Evolutionary conservation across 2,113 vertebrate genomes (phyloP).

Genomic region (Holacanthus passer): DNA sequence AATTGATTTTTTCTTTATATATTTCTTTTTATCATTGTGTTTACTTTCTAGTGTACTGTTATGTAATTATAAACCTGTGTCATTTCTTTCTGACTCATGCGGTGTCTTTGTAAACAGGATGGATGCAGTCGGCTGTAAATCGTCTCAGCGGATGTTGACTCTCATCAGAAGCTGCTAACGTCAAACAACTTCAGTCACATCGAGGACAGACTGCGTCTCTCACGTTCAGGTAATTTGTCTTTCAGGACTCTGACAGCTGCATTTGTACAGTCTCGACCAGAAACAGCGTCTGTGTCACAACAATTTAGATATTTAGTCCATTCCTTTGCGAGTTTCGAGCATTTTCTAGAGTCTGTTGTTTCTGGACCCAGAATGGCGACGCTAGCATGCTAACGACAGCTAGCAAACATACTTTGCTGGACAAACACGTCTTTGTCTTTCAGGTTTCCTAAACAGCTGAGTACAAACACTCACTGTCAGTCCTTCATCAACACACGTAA

Average conservation of each 20-base stretch:
- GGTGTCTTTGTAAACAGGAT: neutral
- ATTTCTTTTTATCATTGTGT: neutral
- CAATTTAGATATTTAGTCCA: accelerated
- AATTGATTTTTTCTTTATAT: neutral
- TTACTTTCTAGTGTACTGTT: neutral
- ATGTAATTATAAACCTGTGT: neutral
- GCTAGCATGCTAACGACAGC: conserved; percentile 50
- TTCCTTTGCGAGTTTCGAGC: neutral
- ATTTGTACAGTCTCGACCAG: accelerated
- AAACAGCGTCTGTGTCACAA: accelerated
- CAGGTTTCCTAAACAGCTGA: neutral
- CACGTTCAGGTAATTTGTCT: conserved; percentile 53
- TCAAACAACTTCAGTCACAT: conserved; percentile 50
- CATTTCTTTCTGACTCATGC: neutral
- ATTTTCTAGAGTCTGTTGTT: conserved; percentile 12
- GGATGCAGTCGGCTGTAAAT: conserved; percentile 66
- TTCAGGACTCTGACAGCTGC: neutral
- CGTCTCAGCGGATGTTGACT: conserved; percentile 62
- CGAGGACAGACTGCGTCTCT: conserved; percentile 13
- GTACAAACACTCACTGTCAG: neutral
- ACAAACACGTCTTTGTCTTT: neutral
- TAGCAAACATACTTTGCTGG: conserved; percentile 32
- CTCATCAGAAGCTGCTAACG: conserved; percentile 39
- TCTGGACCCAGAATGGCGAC: conserved; percentile 48
- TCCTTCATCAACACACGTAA: accelerated